phyloP scores from a whole-genome alignment of 2,888 invertebrate genomes.

The Synanthedon vespiformis region DNA sequence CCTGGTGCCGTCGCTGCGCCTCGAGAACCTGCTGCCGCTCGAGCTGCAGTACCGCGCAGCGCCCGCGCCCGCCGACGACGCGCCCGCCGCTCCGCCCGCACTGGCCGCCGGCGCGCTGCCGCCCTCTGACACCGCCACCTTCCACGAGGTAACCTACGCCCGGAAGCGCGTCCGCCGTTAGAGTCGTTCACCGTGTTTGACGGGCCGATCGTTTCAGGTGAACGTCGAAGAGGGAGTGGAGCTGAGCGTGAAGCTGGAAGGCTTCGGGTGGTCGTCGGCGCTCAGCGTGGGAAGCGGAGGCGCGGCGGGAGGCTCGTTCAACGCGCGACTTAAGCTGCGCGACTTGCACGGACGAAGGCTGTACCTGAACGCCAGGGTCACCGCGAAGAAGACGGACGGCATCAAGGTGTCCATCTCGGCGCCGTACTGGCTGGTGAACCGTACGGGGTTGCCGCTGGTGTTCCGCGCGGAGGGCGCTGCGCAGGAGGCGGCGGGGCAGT shows the following conservation, averaged over 20 bases:
- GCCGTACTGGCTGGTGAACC: slow-evolving; percentile 96
- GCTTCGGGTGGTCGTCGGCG: slow-evolving; percentile 80
- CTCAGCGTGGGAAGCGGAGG: slow-evolving; percentile 62
- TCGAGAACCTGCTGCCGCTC: slow-evolving; percentile 90
- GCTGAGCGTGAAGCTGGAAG: slow-evolving; percentile 83
- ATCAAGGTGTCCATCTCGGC: slow-evolving; percentile 80
- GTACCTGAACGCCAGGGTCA: slow-evolving; percentile 77
- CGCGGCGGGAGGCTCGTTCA: slow-evolving; percentile 59
- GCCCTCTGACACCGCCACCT: slow-evolving; percentile 40
- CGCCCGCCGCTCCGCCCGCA: slow-evolving; percentile 17
- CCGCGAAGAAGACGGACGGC: slow-evolving; percentile 45
- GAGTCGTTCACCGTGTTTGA: not conserved
- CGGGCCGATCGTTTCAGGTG: slow-evolving; percentile 49
- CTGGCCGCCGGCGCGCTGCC: slow-evolving; percentile 31
- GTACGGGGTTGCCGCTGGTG: slow-evolving; percentile 94
- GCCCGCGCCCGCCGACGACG: slow-evolving; percentile 21
- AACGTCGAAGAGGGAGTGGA: slow-evolving; percentile 80
- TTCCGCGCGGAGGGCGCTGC: slow-evolving; percentile 90
- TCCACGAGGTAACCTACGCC: slow-evolving; percentile 36
- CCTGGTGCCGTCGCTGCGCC: slow-evolving; percentile 83
- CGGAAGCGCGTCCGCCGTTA: too few relatives aligned
- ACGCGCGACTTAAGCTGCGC: slow-evolving; percentile 78
- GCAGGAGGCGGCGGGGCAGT: slow-evolving; percentile 87
- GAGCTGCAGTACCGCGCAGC: slow-evolving; percentile 75
- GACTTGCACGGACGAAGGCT: slow-evolving; percentile 81